Percentiles rank a stretch among this genome's conserved stretches.
Evolutionary conservation across 1,140 invertebrate genomes (phyloP).

Genomic region (Saccostrea echinata): DNA sequence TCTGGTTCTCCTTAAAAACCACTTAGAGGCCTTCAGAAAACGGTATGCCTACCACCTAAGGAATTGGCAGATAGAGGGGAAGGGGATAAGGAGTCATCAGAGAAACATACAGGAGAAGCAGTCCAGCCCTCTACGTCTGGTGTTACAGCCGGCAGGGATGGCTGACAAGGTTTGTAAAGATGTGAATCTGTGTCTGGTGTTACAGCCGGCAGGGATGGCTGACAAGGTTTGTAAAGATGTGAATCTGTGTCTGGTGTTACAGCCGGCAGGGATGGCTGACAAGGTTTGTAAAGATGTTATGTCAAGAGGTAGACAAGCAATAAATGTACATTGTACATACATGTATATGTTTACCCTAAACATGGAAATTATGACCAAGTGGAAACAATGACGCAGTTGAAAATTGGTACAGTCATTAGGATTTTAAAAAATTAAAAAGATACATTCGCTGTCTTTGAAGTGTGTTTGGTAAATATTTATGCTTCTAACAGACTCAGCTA

Average conservation of each 20-base stretch:
- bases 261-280: slow-evolving; percentile 90
- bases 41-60: slow-evolving; percentile 82
- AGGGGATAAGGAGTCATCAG: slow-evolving; percentile 86
- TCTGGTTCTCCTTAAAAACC: slow-evolving; percentile 91
- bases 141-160: slow-evolving; percentile 92
- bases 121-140: slow-evolving; percentile 85
- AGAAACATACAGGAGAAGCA: slow-evolving; percentile 83
- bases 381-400: background rate
- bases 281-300: slow-evolving; percentile 69
- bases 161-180: slow-evolving; percentile 81
- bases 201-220: slow-evolving; percentile 92
- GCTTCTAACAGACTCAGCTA: slow-evolving; percentile 70
- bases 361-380: background rate
- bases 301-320: background rate
- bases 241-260: slow-evolving; percentile 88
- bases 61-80: slow-evolving; percentile 87
- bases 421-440: background rate
- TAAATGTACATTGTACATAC: background rate
- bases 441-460: background rate
- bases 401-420: too few relatives aligned
- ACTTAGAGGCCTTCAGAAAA: slow-evolving; percentile 93
- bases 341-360: background rate
- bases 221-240: slow-evolving; percentile 75
- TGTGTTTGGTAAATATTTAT: background rate
- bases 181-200: slow-evolving; percentile 85